Evolutionary conservation across 1,140 invertebrate genomes (phyloP), one percentile per base, ranked within the genome.

Genomic region (Cryptotermes secundus): DNA sequence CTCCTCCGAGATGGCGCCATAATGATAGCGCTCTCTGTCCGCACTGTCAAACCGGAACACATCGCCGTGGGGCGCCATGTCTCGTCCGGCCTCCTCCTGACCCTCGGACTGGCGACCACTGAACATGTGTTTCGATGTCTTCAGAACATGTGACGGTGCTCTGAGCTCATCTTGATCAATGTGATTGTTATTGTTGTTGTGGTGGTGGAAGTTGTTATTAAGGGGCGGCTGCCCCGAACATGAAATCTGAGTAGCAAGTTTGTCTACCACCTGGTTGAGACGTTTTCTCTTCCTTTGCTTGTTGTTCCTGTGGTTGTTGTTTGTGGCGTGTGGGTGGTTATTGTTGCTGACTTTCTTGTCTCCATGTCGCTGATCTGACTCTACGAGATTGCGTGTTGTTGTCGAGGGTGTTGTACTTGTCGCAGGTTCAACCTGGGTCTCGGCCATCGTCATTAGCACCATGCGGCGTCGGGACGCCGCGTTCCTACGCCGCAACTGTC

Each of bases 201-300:
- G 87, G 85, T 89, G 87, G 84, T 87, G 87, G 59, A 88, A 86
- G 36, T 88, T 88, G 86, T 89, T 88, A 86, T 86, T 86, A 22
- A 31, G 4, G 80, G 87, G 22, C 59, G 87, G n/a, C 87, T 89
- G 31, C 88, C 89, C 53, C 38, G 81, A 83, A 65, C 53, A 83
- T 35, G 86, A 85, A 35, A 86, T 86, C 83, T 94, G 93, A n/a
- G 87, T 89, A 3, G 89, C 87, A 31, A 96, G 89, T 87, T 95
- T 95, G 87, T 95, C 94, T 79, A 96, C 88, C 1, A 96, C 95
- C 86, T 95, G 94, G 85, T 93, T 95, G 26, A 96, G 88, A n/a
- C 95, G 90, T 88, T 95, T 95, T 35, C 95, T 91, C 88, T 95
- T 95, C 38, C 94, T 91, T 83, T 93, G 91, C 85, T 93, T 92